Conservation (phyloP, 2,113 vertebrate genomes). For the Asarcornis scutulata region DNA sequence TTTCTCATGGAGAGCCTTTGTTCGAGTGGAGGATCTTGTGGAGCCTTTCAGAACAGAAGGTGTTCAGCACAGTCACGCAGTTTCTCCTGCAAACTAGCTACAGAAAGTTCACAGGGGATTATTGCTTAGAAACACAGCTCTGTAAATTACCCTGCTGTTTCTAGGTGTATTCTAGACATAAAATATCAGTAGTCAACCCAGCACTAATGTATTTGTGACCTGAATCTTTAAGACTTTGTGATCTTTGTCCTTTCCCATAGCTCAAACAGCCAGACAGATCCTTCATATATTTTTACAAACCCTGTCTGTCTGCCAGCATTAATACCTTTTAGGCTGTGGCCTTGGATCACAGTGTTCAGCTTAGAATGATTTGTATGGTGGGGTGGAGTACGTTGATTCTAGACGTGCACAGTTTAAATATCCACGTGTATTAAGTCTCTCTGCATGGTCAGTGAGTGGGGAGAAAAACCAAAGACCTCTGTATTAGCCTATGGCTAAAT, state of each 20-base stretch:
- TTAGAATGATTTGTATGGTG: not conserved
- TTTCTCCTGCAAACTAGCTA: not conserved
- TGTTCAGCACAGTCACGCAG: not conserved
- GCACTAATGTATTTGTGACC: not conserved
- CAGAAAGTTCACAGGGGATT: not conserved
- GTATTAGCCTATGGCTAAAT: not conserved
- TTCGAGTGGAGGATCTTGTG: not conserved
- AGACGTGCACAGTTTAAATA: not conserved
- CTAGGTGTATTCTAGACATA: not conserved
- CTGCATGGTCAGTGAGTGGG: not conserved
- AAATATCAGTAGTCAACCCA: slow-evolving; percentile 9
- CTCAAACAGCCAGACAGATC: not conserved
- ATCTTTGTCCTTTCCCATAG: not conserved
- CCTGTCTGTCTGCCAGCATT: not conserved
- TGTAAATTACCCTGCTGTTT: not conserved
- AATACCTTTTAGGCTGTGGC: not conserved
- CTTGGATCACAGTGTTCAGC: slow-evolving; percentile 10
- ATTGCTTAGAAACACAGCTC: not conserved
- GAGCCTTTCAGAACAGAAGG: not conserved
- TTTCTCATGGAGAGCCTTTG: not conserved
- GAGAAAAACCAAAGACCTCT: not conserved
- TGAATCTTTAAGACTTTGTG: not conserved
- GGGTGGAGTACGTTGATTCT: not conserved
- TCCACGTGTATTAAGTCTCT: not conserved
- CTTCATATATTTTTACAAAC: slow-evolving; percentile 12